phyloP scores from a whole-genome alignment of 1,140 invertebrate genomes.

The Cecropterus lyciades region DNA sequence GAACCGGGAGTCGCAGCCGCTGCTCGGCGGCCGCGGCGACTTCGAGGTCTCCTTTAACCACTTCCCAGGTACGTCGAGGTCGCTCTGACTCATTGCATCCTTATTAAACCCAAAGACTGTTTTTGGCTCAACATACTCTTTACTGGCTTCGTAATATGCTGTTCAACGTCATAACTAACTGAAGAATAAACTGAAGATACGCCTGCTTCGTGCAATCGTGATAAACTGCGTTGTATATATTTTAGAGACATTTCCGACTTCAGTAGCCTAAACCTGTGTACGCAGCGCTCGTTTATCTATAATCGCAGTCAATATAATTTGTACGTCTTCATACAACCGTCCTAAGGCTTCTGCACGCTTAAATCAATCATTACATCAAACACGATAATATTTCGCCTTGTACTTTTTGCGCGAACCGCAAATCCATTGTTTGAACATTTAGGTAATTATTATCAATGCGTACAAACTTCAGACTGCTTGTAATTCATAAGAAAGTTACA shows the following conservation, averaged over 20 bases:
- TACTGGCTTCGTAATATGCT: constrained; percentile 3
- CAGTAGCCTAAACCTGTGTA: neutral
- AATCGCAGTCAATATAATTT: constrained; percentile 48
- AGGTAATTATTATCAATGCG: constrained; percentile 36
- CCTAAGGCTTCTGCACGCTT: constrained; percentile 48
- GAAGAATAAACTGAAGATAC: neutral
- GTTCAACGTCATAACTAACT: neutral
- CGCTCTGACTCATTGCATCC: constrained; percentile 45
- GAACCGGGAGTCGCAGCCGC: constrained; percentile 94
- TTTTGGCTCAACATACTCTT: constrained; percentile 16
- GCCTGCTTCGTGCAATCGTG: neutral
- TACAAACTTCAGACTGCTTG: constrained; percentile 57
- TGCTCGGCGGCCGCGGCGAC: constrained; percentile 92
- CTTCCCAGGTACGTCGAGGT: constrained; percentile 88
- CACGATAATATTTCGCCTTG: constrained; percentile 35
- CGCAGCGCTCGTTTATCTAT: constrained; percentile 20
- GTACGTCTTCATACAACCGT: constrained; percentile 47
- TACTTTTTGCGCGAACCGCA: constrained; percentile 6
- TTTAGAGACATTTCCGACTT: neutral
- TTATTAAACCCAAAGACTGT: constrained; percentile 39
- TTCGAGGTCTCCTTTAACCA: constrained; percentile 91
- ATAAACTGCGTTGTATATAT: neutral
- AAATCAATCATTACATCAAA: constrained; percentile 4
- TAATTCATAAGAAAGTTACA: constrained; percentile 46
- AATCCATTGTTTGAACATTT: constrained; percentile 33